Evolutionary conservation across 2,113 vertebrate species (phyloP).

Genomic region (Engraulis encrasicolus): DNA sequence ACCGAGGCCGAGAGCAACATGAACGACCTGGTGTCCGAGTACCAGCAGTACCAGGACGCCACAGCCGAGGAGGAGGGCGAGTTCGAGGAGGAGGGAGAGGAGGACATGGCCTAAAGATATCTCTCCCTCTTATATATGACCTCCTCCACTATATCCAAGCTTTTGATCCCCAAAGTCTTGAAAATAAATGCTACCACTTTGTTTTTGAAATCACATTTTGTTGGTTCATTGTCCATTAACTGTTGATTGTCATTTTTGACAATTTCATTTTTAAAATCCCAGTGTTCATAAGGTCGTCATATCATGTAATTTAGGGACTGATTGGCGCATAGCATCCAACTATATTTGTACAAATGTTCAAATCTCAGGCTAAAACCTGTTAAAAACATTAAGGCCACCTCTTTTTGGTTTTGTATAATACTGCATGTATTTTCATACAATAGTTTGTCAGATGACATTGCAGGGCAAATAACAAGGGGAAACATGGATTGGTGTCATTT

Average conservation of each 20-base stretch:
- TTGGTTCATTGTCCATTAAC: neutral
- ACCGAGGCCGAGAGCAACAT: slow-evolving; percentile 87
- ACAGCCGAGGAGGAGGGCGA: slow-evolving; percentile 73
- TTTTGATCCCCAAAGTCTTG: neutral
- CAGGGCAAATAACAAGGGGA: neutral
- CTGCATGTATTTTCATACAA: neutral
- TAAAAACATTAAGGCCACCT: no score
- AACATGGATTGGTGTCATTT: neutral
- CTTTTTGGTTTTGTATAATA: neutral
- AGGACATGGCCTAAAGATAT: slow-evolving; percentile 9
- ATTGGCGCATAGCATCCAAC: neutral
- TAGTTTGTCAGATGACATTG: neutral
- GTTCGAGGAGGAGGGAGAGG: slow-evolving; percentile 8
- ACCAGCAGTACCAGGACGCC: slow-evolving; percentile 83
- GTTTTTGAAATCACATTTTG: neutral
- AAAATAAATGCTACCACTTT: slow-evolving; percentile 5
- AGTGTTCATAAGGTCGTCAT: neutral
- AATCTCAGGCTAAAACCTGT: no score
- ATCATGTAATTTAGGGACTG: neutral
- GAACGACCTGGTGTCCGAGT: slow-evolving; percentile 79
- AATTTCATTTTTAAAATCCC: neutral
- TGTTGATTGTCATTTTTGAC: neutral
- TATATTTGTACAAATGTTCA: neutral
- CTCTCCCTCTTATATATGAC: neutral
- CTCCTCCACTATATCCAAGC: neutral